Percentiles rank a stretch among this genome's conserved stretches.
phyloP scores from a whole-genome alignment of 2,113 vertebrate genomes.

The Mionectes macconnelli region DNA sequence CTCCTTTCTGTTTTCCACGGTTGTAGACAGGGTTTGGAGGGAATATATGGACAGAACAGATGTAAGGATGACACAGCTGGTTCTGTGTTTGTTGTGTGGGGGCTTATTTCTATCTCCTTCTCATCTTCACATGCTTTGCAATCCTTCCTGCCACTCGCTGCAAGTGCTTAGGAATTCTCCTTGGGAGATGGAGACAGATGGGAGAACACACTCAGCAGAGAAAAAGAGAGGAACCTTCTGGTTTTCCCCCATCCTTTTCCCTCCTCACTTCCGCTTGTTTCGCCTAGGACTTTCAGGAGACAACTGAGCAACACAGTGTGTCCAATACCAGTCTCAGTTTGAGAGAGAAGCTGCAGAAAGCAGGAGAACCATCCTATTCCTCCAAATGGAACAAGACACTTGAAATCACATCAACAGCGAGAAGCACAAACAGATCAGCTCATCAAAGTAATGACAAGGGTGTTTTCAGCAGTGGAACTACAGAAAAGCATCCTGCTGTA shows the following conservation, averaged over 20 bases:
- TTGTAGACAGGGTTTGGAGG: neutral
- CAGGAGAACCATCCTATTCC: neutral
- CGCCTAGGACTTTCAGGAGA: neutral
- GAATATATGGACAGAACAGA: neutral
- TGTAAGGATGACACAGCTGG: neutral
- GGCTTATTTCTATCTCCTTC: neutral
- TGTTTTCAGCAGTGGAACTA: neutral
- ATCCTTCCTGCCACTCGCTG: neutral
- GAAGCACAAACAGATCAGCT: neutral
- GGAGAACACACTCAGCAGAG: neutral
- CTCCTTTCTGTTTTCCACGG: neutral
- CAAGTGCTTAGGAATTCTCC: neutral
- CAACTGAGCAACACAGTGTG: neutral
- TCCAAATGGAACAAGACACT: neutral
- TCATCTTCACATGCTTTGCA: neutral
- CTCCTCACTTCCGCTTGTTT: neutral
- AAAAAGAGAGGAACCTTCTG: neutral
- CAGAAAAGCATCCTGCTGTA: neutral
- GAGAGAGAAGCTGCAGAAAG: neutral
- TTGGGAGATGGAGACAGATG: neutral
- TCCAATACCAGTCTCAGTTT: neutral
- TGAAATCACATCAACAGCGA: neutral
- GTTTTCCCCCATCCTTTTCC: neutral
- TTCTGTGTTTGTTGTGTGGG: neutral
- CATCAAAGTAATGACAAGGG: neutral